Conservation (phyloP, 1,140 invertebrate genomes). For the Habropoda laboriosa region DNA sequence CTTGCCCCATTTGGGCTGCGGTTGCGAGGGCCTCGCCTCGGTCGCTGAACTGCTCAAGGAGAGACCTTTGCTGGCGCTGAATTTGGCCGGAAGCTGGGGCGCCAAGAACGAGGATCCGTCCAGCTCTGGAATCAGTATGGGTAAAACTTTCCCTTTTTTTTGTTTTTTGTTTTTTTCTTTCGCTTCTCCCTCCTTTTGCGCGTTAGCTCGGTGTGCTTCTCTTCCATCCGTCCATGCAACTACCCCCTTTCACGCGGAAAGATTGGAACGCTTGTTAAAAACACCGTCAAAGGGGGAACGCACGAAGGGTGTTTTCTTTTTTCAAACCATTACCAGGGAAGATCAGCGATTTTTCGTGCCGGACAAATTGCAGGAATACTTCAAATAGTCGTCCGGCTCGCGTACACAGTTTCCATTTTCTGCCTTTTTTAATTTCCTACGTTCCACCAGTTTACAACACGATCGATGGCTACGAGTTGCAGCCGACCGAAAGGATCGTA, state of each 20-base stretch:
- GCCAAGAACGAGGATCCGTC: constrained; percentile 81
- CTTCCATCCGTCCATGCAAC: too few relatives aligned
- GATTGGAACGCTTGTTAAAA: too few relatives aligned
- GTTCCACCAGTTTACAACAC: not conserved
- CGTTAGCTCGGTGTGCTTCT: too few relatives aligned
- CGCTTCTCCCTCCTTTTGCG: not conserved
- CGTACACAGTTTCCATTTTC: not conserved
- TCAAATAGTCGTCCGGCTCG: not conserved
- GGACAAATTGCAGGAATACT: not conserved
- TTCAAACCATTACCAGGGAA: too few relatives aligned
- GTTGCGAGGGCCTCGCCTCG: constrained; percentile 81
- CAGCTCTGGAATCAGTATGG: constrained; percentile 81
- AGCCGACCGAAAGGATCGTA: not conserved
- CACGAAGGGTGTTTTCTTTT: too few relatives aligned
- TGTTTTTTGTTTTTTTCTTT: not conserved
- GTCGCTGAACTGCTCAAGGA: constrained; percentile 79
- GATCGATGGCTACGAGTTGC: not conserved
- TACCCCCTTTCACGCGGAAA: too few relatives aligned
- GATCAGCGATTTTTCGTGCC: too few relatives aligned
- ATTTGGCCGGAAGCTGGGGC: constrained; percentile 82
- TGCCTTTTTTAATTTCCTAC: constrained; percentile 1
- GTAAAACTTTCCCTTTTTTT: constrained; percentile 67
- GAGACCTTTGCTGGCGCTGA: constrained; percentile 81
- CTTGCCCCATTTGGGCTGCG: constrained; percentile 83
- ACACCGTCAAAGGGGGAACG: too few relatives aligned